Evolutionary conservation across 2,113 vertebrate genomes (phyloP).

Genomic region (Semnornis frantzii): DNA sequence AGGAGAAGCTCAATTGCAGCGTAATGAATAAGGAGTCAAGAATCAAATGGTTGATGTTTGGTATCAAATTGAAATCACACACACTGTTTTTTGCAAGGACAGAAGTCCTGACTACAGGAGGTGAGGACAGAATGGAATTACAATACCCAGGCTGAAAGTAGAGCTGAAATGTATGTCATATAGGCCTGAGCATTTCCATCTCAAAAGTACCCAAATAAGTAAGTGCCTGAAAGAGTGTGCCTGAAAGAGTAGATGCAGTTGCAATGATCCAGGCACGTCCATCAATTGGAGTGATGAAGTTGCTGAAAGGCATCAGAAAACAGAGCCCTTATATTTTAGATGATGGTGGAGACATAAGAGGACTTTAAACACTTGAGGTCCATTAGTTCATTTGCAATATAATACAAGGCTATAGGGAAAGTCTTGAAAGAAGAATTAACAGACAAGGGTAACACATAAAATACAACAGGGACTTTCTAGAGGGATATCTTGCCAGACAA

Average conservation of each 20-base stretch:
- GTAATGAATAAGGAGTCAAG: neutral
- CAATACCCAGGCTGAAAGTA: neutral
- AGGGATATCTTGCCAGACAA: neutral
- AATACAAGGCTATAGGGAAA: neutral
- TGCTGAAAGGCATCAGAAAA: neutral
- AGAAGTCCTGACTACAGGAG: neutral
- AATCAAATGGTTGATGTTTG: neutral
- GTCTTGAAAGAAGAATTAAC: neutral
- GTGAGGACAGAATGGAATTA: neutral
- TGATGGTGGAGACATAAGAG: too few relatives aligned
- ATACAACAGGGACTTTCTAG: neutral
- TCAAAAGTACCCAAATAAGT: neutral
- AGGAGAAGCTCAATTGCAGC: neutral
- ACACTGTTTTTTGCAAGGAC: neutral
- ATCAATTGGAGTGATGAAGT: neutral
- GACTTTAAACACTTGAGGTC: neutral
- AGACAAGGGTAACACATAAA: neutral
- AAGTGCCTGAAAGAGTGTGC: neutral
- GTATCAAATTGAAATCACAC: neutral
- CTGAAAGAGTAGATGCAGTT: neutral
- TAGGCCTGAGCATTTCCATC: too few relatives aligned
- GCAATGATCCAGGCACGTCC: neutral
- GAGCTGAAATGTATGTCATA: neutral
- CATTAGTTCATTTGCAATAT: fast-evolving
- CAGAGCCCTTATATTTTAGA: neutral